These are phyloP conservation scores for Cyprinodon tularosa DNA, from an alignment of 2,113 vertebrate species.

Conservation along the genomic window DNA sequence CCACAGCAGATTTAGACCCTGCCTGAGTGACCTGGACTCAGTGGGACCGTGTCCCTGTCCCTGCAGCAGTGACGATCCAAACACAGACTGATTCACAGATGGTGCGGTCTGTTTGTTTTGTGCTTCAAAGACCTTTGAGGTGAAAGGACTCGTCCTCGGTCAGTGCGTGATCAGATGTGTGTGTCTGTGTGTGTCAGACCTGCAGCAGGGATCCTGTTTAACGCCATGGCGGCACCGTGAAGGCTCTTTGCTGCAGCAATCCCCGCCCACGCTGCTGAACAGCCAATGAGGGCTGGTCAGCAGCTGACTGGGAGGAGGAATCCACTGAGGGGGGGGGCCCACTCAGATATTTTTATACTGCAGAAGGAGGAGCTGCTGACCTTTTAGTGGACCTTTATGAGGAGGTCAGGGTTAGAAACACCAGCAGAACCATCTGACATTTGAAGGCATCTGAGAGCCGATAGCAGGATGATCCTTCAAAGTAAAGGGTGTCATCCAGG, in stretches of 20 bases:
- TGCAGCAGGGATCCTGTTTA: slow-evolving; percentile 51
- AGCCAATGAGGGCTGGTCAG: slow-evolving; percentile 34
- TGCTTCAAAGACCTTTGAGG: too few relatives aligned
- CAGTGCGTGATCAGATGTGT: background rate
- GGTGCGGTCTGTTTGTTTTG: background rate
- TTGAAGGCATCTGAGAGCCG: slow-evolving; percentile 25
- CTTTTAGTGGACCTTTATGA: slow-evolving; percentile 41
- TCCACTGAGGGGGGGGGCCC: accelerated
- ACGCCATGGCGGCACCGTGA: slow-evolving; percentile 39
- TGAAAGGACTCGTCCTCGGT: too few relatives aligned
- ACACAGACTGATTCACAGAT: background rate
- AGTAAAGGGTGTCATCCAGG: too few relatives aligned
- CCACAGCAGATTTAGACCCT: too few relatives aligned
- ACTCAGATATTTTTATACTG: background rate
- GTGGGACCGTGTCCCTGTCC: background rate
- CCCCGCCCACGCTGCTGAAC: background rate
- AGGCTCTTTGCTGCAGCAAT: background rate
- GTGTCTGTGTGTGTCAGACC: slow-evolving; percentile 27
- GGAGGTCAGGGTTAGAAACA: background rate
- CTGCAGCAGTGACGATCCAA: background rate
- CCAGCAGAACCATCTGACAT: slow-evolving; percentile 22
- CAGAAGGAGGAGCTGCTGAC: slow-evolving; percentile 24
- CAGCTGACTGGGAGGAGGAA: background rate
- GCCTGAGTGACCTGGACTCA: background rate
- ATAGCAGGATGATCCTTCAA: background rate